Percentiles rank a stretch among this genome's conserved stretches.
Conservation (phyloP, 2,888 invertebrate genomes). For the Nycteola revayana region DNA sequence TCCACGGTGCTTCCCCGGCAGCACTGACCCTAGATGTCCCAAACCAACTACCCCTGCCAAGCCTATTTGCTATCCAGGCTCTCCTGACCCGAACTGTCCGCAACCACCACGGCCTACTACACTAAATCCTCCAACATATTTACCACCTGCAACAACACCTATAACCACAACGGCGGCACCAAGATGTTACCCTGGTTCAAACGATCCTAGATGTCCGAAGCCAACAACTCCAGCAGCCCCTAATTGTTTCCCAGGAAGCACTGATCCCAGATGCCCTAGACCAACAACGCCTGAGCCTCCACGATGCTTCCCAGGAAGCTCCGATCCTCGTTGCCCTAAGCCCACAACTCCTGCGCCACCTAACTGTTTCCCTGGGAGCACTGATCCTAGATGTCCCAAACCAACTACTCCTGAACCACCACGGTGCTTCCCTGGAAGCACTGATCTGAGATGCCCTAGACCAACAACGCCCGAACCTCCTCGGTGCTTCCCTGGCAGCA, state of each 20-base stretch:
- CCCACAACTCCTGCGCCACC: conserved; percentile 25
- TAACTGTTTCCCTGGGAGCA: conserved; percentile 12
- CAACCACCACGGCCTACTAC: conserved; percentile 20
- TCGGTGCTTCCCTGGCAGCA: conserved; percentile 47
- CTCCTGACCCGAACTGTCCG: conserved; percentile 32
- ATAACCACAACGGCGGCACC: conserved; percentile 31
- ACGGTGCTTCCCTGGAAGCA: conserved; percentile 33
- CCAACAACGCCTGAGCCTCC: conserved; percentile 28
- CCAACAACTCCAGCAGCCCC: conserved; percentile 16
- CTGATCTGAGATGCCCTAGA: conserved; percentile 7
- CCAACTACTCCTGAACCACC: conserved; percentile 35
- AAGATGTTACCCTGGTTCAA: conserved; percentile 21
- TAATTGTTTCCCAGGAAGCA: conserved; percentile 23
- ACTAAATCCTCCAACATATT: conserved; percentile 17
- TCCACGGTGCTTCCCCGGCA: conserved; percentile 36
- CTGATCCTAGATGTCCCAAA: conserved; percentile 31
- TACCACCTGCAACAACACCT: conserved; percentile 30
- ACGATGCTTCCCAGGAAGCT: conserved; percentile 22
- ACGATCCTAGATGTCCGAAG: conserved; percentile 9
- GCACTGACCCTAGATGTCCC: conserved; percentile 45
- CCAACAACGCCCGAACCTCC: conserved; percentile 15
- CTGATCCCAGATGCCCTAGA: conserved; percentile 36
- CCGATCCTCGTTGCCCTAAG: conserved; percentile 27
- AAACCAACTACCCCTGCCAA: conserved; percentile 26
- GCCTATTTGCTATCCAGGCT: conserved; percentile 33